A percentile compares a stretch with the other conserved stretches of the same genome.
Evolutionary conservation across 2,797 vertebrate genomes (phyloP).

Genomic region (Myiotriccus ornatus): DNA sequence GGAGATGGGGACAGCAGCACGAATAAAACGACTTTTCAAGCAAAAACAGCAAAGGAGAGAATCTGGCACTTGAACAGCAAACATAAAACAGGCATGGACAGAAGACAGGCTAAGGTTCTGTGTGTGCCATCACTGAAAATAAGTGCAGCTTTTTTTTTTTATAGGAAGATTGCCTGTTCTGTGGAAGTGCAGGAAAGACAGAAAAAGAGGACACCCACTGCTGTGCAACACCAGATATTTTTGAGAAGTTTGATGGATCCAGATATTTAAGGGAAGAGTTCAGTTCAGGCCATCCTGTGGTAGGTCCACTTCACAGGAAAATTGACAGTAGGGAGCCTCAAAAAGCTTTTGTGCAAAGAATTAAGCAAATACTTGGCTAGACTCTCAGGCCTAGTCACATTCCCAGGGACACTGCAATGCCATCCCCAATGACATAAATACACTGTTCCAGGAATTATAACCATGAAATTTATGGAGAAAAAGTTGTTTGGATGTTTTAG

Average conservation of each 20-base stretch:
- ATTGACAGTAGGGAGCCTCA: background rate
- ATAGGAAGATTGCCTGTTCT: background rate
- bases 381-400: background rate
- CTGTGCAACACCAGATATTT: background rate
- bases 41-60: background rate
- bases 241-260: background rate
- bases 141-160: rapidly evolving
- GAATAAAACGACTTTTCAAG: background rate
- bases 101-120: background rate
- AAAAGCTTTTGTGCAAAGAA: background rate
- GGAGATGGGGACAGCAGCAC: background rate
- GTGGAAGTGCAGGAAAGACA: background rate
- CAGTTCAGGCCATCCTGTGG: background rate
- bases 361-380: background rate
- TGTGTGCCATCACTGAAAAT: background rate
- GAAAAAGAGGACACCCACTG: background rate
- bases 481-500: background rate
- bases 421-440: background rate
- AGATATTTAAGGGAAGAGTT: background rate
- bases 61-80: background rate
- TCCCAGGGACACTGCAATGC: background rate
- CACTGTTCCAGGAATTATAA: background rate
- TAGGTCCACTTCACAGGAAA: background rate
- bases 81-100: background rate
- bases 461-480: background rate